Conservation (phyloP, 1,140 invertebrate species). For the Aporrectodea caliginosa region DNA sequence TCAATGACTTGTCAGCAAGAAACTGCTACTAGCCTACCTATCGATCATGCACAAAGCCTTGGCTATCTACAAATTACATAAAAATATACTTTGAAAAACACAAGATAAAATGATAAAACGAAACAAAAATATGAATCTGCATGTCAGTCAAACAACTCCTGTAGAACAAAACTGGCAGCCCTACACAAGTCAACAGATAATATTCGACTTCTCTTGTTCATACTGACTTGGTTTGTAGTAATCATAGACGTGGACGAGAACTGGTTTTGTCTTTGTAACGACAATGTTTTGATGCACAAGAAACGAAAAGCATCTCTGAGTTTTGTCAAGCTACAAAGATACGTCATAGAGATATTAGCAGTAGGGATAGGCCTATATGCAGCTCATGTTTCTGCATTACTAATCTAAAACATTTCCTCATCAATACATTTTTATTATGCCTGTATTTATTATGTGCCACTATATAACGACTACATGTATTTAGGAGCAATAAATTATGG, state of each 20-base stretch:
- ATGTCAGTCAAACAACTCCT: too few species aligned
- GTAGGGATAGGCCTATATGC: not conserved
- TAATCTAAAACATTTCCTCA: not conserved
- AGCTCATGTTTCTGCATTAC: too few species aligned
- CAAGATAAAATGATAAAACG: too few species aligned
- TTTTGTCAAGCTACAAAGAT: conserved; percentile 65
- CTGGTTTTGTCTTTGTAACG: conserved; percentile 80
- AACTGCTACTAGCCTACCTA: too few species aligned
- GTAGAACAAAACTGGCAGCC: too few species aligned
- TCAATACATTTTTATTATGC: not conserved
- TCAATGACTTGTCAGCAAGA: too few species aligned
- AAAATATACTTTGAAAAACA: too few species aligned
- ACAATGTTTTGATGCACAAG: conserved; percentile 78
- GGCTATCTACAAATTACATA: too few species aligned
- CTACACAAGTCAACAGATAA: too few species aligned
- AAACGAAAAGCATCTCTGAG: conserved; percentile 76
- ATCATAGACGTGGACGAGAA: conserved; percentile 79
- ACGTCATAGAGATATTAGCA: not conserved
- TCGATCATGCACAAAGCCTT: too few species aligned
- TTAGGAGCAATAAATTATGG: not conserved
- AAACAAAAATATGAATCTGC: too few species aligned
- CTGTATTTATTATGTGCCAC: not conserved
- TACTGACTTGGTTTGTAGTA: conserved; percentile 63
- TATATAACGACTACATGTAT: not conserved
- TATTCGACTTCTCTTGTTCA: too few species aligned